These are phyloP conservation scores for Melinopterus prodromus DNA, from an alignment of 2,888 invertebrate genomes.

Conservation along the genomic window DNA sequence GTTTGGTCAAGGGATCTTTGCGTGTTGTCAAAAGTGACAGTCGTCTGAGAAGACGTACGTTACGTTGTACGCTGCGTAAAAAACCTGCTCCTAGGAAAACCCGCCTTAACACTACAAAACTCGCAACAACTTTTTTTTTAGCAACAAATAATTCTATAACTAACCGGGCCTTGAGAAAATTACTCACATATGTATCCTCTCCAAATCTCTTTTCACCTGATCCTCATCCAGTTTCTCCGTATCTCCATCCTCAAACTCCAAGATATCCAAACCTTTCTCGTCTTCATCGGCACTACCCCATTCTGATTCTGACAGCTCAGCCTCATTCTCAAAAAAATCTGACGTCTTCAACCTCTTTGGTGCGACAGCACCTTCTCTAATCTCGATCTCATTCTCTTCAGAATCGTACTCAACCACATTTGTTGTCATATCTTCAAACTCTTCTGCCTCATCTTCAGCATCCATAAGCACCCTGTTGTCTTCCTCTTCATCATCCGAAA, in stretches of 20 bases:
- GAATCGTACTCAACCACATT: constrained; percentile 78
- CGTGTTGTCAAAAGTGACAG: no score
- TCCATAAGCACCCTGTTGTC: constrained; percentile 50
- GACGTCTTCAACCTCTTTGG: constrained; percentile 58
- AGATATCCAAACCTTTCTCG: constrained; percentile 78
- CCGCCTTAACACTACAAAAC: no score
- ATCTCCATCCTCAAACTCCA: constrained; percentile 88
- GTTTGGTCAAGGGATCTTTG: no score
- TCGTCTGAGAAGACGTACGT: no score
- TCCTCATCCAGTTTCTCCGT: constrained; percentile 83
- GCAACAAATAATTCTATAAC: not conserved
- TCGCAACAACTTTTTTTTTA: no score
- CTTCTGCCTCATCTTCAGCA: constrained; percentile 52
- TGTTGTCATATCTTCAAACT: constrained; percentile 55
- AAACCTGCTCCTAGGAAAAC: no score
- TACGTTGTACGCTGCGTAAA: no score
- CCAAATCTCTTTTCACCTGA: constrained; percentile 80
- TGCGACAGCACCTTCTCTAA: constrained; percentile 34
- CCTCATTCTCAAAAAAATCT: constrained; percentile 89
- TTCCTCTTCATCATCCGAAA: constrained; percentile 60
- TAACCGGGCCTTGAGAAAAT: not conserved
- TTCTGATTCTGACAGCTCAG: constrained; percentile 91
- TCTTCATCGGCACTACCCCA: constrained; percentile 91
- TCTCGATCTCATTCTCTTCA: constrained; percentile 78
- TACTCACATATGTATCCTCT: constrained; percentile 83